Evolutionary conservation across 2,113 vertebrate genomes (phyloP).

Genomic region (Engraulis encrasicolus): DNA sequence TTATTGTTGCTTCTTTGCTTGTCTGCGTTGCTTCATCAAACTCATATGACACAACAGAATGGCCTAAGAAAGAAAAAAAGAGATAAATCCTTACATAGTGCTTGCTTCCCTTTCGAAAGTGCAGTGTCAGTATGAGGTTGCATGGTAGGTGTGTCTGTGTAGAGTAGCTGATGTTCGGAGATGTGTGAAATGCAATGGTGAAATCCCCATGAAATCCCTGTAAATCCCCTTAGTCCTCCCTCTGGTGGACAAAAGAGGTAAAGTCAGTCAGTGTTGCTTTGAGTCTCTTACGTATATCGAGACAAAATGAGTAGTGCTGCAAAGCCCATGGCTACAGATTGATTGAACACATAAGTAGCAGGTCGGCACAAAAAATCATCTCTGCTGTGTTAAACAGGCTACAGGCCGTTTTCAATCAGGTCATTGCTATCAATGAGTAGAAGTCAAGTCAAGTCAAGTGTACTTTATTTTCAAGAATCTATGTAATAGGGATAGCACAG

Average conservation of each 20-base stretch:
- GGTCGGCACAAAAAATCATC: background rate
- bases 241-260: conserved; percentile 1
- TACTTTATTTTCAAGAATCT: too few species aligned
- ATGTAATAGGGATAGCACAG: too few species aligned
- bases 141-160: too few species aligned
- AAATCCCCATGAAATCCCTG: conserved; percentile 11
- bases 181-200: conserved; percentile 16
- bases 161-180: background rate
- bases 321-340: background rate
- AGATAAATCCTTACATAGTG: too few species aligned
- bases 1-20: background rate
- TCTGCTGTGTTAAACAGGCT: background rate
- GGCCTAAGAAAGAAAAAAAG: background rate
- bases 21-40: background rate
- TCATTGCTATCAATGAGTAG: too few species aligned
- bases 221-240: background rate
- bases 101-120: background rate
- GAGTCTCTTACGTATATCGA: background rate
- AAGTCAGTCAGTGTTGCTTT: background rate
- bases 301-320: background rate
- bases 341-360: background rate
- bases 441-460: too few species aligned
- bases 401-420: background rate
- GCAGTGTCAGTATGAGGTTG: conserved; percentile 14
- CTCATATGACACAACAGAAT: background rate